Percentiles rank a stretch among this genome's conserved stretches.
These are phyloP conservation scores for Myocastor coypus DNA, from an alignment of 2,113 vertebrate species.

Conservation along the genomic window DNA sequence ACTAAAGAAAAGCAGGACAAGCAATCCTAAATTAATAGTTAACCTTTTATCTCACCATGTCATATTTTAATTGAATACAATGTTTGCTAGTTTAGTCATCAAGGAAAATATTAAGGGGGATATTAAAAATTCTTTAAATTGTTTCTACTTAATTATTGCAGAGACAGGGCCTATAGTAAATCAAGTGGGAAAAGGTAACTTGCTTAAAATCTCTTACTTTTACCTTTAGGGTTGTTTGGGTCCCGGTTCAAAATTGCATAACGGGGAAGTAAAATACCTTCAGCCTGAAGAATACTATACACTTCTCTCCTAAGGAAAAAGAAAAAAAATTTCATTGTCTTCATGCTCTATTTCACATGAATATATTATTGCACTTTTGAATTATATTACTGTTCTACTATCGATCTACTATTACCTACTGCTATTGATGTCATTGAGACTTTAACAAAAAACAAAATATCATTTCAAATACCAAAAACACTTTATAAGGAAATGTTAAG, in stretches of 20 bases:
- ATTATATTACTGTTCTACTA: neutral
- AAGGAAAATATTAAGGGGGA: constrained; percentile 13
- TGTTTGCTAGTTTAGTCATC: neutral
- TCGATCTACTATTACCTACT: neutral
- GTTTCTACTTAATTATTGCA: neutral
- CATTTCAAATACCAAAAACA: constrained; percentile 50
- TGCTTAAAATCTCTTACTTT: constrained; percentile 49
- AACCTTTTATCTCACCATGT: neutral
- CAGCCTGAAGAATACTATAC: constrained; percentile 92
- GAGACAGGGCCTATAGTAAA: neutral
- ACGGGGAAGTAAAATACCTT: constrained; percentile 94
- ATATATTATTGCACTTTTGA: neutral
- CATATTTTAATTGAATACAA: constrained; percentile 15
- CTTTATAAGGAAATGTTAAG: constrained; percentile 38
- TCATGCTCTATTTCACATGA: constrained; percentile 1
- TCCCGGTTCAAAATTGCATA: constrained; percentile 94
- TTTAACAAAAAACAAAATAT: neutral
- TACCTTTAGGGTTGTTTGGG: constrained; percentile 94
- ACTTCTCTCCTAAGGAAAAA: constrained; percentile 91
- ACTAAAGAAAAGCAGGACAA: neutral
- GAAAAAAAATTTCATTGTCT: constrained; percentile 52
- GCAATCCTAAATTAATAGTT: constrained; percentile 9
- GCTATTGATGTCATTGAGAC: neutral
- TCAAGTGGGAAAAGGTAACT: neutral
- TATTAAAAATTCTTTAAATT: neutral